Conservation (phyloP, 2,113 vertebrate genomes). For the Shinisaurus crocodilurus region DNA sequence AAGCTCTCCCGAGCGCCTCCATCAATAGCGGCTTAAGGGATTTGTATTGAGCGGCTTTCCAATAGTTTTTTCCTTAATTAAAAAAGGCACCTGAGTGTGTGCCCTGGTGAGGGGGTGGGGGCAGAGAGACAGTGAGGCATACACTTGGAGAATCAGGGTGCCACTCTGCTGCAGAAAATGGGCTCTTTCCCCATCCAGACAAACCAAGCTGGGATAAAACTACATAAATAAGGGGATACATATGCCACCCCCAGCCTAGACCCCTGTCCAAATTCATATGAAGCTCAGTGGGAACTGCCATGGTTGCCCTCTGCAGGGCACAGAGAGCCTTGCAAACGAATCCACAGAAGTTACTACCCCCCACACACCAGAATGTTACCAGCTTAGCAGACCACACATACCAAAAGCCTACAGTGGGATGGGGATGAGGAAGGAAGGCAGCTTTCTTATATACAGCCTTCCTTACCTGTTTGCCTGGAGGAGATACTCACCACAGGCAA, state of each 20-base stretch:
- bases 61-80: slow-evolving; percentile 18
- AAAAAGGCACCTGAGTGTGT: slow-evolving; percentile 38
- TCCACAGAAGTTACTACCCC: background rate
- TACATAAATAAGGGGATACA: background rate
- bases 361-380: background rate
- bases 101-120: background rate
- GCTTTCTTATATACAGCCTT: background rate
- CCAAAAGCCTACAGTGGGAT: background rate
- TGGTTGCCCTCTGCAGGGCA: background rate
- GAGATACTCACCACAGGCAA: background rate
- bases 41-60: slow-evolving; percentile 25
- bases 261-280: background rate
- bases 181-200: background rate
- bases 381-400: background rate
- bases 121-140: background rate
- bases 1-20: background rate
- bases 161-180: accelerated
- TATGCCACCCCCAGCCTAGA: accelerated
- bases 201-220: background rate
- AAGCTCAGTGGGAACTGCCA: background rate
- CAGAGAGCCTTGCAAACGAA: background rate
- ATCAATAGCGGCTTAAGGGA: slow-evolving; percentile 29
- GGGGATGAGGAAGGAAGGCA: background rate
- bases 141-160: background rate
- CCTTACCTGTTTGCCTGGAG: background rate